Conservation (phyloP, 2,888 invertebrate species). For the Macrosiphum euphorbiae region DNA sequence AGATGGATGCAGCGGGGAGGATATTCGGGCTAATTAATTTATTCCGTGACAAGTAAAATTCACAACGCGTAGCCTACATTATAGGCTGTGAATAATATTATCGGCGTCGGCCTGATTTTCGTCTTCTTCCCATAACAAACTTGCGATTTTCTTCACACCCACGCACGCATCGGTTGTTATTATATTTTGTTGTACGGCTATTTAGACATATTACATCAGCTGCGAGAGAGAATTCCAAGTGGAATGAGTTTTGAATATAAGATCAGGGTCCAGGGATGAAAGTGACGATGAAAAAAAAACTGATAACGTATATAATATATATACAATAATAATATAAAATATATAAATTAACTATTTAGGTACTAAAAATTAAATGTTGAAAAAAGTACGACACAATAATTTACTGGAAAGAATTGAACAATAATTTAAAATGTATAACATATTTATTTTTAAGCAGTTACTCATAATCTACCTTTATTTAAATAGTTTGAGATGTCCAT, state of each 20-base stretch:
- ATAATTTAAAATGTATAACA: neutral
- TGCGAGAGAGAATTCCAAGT: neutral
- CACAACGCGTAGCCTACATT: slow-evolving; percentile 47
- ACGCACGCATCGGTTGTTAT: neutral
- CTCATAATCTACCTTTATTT: neutral
- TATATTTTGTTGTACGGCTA: neutral
- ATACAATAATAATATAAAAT: no score
- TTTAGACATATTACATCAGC: neutral
- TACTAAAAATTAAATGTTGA: neutral
- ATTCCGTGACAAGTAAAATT: slow-evolving; percentile 57
- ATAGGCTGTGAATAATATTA: no score
- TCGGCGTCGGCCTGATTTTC: slow-evolving; percentile 19
- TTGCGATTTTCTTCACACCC: neutral
- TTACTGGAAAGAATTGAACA: neutral
- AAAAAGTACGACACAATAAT: neutral
- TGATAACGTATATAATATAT: neutral
- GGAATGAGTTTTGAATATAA: neutral
- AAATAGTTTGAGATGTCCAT: neutral
- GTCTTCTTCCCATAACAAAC: neutral
- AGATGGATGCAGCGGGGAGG: neutral
- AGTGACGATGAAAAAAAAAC: neutral
- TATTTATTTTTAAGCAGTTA: no score
- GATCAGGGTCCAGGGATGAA: neutral
- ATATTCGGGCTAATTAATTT: slow-evolving; percentile 59
- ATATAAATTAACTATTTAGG: neutral